Evolutionary conservation across 2,888 invertebrate species (phyloP), one percentile per base, ranked within the genome.

Genomic region (Patella ulyssiponensis): DNA sequence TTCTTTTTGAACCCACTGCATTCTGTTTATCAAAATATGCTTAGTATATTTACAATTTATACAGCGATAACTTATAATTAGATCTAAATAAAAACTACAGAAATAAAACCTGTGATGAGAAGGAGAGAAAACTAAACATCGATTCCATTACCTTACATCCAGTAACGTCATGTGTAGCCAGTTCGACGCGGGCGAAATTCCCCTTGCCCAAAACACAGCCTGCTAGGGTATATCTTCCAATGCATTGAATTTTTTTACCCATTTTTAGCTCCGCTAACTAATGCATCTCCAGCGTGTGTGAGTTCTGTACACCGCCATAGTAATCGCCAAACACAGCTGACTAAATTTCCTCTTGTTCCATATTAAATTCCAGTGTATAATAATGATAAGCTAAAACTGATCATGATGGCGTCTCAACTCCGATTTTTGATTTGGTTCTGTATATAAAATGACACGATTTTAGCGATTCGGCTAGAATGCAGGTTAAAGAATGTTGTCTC

Each of bases 141-240:
- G 44, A 44, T 44, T 44, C 44, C 9, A 9, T 80, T 80, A 95
- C 95, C 94, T 95, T 95, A 86, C 94, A 93, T 84, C 94, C 94
- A 75, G 95, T 94, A 77, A 94, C 91, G 81, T 93, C 93, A 90
- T 95, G 95, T 54, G 94, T 93, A 17, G 95, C 95, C 90, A 95
- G 94, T 89, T 95, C 95, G 72, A 95, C 95, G 85, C 94, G 93
- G 33, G 95, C 95, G 90, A 95, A 95, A 91, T 95, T 95, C 80
- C 95, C 95, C 91, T 95, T 95, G 71, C 95, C 95, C 78, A 95
- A 92, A 78, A 94, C 92, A 86, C 93, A 94, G 79, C 95, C 95
- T 77, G 94, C 94, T 93, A 95, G 94, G 87, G 93, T 93, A 92
- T 95, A 95, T 89, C 94, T 94, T 77, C 95, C 95, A 85, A 95